Conservation (phyloP, 2,113 vertebrate genomes). For the Charina bottae region DNA sequence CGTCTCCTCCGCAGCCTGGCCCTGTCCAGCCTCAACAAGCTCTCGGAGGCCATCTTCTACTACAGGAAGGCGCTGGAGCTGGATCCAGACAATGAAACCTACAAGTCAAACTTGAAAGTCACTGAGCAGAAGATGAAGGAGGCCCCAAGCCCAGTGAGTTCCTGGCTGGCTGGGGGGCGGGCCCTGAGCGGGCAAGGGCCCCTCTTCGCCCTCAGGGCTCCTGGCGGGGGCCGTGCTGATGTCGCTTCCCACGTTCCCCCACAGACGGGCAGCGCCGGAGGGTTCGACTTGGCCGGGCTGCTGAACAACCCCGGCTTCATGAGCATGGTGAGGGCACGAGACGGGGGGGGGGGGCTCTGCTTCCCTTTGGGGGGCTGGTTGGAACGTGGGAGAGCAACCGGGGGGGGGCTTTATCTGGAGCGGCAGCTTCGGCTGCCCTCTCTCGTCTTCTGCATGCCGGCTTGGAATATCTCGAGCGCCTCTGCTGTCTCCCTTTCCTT, state of each 20-base stretch:
- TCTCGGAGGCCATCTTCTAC: conserved; percentile 87
- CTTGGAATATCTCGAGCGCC: too few relatives aligned
- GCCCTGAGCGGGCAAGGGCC: not conserved
- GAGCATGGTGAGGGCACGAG: conserved; percentile 83
- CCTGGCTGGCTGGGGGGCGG: rapidly evolving
- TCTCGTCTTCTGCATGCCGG: too few relatives aligned
- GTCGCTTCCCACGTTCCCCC: not conserved
- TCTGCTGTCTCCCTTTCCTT: too few relatives aligned
- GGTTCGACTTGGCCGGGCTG: conserved; percentile 89
- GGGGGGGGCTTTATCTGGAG: too few relatives aligned
- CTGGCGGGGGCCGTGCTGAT: not conserved
- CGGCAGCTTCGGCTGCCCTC: too few relatives aligned
- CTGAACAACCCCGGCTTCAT: conserved; percentile 95
- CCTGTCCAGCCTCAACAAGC: conserved; percentile 92
- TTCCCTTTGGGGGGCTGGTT: not conserved
- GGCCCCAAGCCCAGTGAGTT: conserved; percentile 85
- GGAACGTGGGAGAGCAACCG: too few relatives aligned
- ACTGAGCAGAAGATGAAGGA: conserved; percentile 93
- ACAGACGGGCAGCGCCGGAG: conserved; percentile 84
- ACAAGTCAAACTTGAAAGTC: conserved; percentile 93
- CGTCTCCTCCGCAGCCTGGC: conserved; percentile 78
- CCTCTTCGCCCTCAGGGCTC: not conserved
- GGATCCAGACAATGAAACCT: conserved; percentile 94
- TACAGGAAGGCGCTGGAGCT: conserved; percentile 94
- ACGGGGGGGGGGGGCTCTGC: not conserved